A percentile compares a stretch with the other conserved stretches of the same genome.
phyloP scores from a whole-genome alignment of 2,888 invertebrate species.

The Nemurella pictetii region DNA sequence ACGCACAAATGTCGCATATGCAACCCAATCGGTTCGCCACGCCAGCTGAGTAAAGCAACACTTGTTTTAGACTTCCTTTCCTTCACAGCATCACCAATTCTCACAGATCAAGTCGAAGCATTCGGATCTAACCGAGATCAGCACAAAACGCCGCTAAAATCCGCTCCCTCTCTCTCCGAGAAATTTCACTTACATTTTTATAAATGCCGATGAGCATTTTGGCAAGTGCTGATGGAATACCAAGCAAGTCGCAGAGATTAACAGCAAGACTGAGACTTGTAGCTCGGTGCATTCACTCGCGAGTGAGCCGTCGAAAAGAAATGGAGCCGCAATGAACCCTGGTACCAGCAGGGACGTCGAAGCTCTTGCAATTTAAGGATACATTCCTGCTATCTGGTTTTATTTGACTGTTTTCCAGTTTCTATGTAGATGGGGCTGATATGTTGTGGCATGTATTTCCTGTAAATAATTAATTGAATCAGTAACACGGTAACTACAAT shows the following conservation, averaged over 20 bases:
- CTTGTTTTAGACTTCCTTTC: not conserved
- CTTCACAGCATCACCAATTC: not conserved
- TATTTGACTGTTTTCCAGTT: slow-evolving; percentile 46
- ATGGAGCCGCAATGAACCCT: not conserved
- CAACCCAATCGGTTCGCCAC: not conserved
- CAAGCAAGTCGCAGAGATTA: not conserved
- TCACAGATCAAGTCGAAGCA: not conserved
- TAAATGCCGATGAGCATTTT: not conserved
- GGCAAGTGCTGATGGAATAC: not conserved
- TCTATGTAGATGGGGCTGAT: slow-evolving; percentile 51
- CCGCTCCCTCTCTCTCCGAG: no score
- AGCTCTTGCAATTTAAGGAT: not conserved
- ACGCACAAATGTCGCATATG: not conserved
- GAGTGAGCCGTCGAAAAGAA: not conserved
- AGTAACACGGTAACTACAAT: not conserved
- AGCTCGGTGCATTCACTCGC: not conserved
- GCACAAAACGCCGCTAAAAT: not conserved
- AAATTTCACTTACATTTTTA: no score
- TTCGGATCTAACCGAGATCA: not conserved
- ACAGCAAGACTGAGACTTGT: not conserved
- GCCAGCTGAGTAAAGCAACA: not conserved
- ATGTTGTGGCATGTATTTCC: slow-evolving; percentile 50
- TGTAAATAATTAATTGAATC: slow-evolving; percentile 42
- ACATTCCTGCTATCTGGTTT: slow-evolving; percentile 43
- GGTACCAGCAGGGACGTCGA: not conserved